Base-by-base conservation (phyloP, 2,797 vertebrate species). In the Spea hammondii region DNA sequence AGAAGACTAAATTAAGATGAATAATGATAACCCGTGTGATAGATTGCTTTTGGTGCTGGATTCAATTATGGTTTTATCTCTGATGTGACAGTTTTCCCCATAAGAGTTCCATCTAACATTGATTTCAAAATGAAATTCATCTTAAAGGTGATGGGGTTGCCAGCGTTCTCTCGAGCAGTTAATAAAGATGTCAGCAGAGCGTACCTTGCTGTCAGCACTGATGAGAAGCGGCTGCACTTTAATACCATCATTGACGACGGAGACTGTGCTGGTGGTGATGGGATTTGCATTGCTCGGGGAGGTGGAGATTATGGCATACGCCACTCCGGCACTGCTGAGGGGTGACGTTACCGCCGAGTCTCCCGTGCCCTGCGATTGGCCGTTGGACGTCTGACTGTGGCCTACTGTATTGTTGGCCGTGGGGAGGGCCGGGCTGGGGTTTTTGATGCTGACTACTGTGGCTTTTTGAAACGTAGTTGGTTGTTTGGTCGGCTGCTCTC, bases 231-330 rank as follows among this genome's bases (percentile, higher is more conserved):
- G 94, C 80, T 93, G 93, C 74, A 97, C 95, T 86, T 95, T 96
- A 83, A 98, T 90, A 66, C 92, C 87, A 76, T 99, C 95, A 13
- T 87, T 92, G 87, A 93, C 91, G 77, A 92, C 85, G 0, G 96
- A 92, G 83, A 94, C 88, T 0, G 92, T 82, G 11, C 91, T 89
- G 86, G 89, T 86, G 85, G 85, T 80, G 73, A 90, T 55, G 0
- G 92, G 83, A 44, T 84, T 54, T n/a, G 93, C 90, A 88, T 91
- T 90, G 88, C 84, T 88, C 62, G 96, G 91, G 1, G 95, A 93
- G n/a, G 95, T 90, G 77, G 97, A 95, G 85, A 99, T 95, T 90
- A 99, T 95, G 91, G 97, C 96, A 8, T 95, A 98, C 0, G 97
- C 96, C 84, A 98, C 97, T 0, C 97, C 97, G 0, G 93, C 90